A percentile compares a stretch with the other conserved stretches of the same genome.
These are phyloP conservation scores for Phalera bucephala DNA, from an alignment of 2,888 invertebrate species.

Conservation along the genomic window DNA sequence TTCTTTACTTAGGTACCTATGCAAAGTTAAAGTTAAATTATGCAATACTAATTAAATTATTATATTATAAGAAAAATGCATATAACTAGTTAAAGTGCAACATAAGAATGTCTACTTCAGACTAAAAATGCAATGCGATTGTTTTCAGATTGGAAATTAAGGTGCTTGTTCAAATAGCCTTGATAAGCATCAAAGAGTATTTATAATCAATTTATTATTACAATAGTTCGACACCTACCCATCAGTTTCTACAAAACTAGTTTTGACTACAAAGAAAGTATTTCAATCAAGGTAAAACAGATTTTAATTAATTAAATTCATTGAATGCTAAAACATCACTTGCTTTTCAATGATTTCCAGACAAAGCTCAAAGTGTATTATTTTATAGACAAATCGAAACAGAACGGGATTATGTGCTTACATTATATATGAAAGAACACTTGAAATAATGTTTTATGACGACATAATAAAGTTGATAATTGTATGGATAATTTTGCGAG, in stretches of 20 bases:
- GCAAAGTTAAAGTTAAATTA: too few relatives aligned
- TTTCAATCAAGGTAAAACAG: conserved; percentile 52
- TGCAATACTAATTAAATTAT: too few relatives aligned
- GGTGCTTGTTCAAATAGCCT: too few relatives aligned
- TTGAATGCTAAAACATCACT: conserved; percentile 75
- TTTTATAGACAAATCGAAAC: conserved; percentile 78
- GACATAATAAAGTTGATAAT: conserved; percentile 30
- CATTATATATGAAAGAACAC: conserved; percentile 31
- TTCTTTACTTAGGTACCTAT: too few relatives aligned
- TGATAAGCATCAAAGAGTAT: too few relatives aligned
- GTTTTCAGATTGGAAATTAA: too few relatives aligned
- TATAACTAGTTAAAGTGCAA: too few relatives aligned
- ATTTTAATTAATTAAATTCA: conserved; percentile 79
- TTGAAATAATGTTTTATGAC: conserved; percentile 13
- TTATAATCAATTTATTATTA: too few relatives aligned
- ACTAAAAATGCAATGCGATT: too few relatives aligned
- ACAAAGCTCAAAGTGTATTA: conserved; percentile 82
- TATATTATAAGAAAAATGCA: too few relatives aligned
- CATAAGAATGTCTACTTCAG: too few relatives aligned
- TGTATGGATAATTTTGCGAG: conserved; percentile 19
- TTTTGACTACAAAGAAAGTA: conserved; percentile 27
- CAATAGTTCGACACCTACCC: too few relatives aligned
- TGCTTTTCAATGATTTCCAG: conserved; percentile 71
- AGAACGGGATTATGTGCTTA: conserved; percentile 53
- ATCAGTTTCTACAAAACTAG: not conserved